Evolutionary conservation across 2,113 vertebrate species (phyloP), one percentile per base, ranked within the genome.

Genomic region (Xiphophorus couchianus): DNA sequence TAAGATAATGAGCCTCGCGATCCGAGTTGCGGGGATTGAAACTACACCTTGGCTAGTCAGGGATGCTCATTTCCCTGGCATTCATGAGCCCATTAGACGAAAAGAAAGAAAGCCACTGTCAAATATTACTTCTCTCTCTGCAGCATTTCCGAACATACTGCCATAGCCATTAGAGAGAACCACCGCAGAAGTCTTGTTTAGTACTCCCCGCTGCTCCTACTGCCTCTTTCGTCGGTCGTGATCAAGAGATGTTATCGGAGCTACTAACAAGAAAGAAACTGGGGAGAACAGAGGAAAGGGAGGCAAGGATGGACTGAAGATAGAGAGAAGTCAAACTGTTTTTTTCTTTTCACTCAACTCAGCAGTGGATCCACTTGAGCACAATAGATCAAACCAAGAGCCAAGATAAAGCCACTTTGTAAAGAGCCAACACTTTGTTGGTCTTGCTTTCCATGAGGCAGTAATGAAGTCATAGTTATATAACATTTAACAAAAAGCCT

Each of bases 1-100:
- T 83, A 73, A 86, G 80, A 88, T 89, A 93, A 92, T 91, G 85
- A 93, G 84, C 44, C 33, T 61, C 78, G 86, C 87, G 77, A 74
- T 84, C 84, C 37, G 66, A 74, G 71, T 76, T 71, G 80, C 81
- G 44, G 58, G 29, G 67, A 75, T 72, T 8, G 70, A 72, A 70
- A 69, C 78, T 90, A 84, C 82, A 84, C 76, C 22, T 19, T 11
- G 60, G 79, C 82, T 82, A 85, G 75, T 65, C 29, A 6, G 42
- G 71, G 48, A 88, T 22, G 39, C 80, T 89, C 86, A 85, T 84
- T 84, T 84, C 69, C 74, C 73, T 82, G 82, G 72, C 77, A 87
- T 60, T 25, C 69, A 39, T 37, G 69, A 75, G 69, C 76, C 80
- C 77, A 88, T 90, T 89, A 90, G 71, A 42, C 66, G 61, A 65